phyloP scores from a whole-genome alignment of 2,888 invertebrate genomes.

The Frankliniella intonsa region DNA sequence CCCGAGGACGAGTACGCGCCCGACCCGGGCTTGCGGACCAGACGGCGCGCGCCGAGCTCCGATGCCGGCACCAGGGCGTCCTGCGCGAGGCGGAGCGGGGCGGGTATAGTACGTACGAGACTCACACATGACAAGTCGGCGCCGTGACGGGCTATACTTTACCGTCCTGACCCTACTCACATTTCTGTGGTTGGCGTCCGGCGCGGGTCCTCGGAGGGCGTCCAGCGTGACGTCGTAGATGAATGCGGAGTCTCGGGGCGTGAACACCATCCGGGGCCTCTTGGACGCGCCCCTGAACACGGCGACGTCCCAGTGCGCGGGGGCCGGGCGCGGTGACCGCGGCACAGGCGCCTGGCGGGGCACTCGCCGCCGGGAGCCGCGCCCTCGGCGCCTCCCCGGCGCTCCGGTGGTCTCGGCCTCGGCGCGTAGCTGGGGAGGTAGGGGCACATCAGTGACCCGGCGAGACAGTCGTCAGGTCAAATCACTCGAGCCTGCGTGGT shows the following conservation, averaged over 20 bases:
- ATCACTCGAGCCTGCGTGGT: not conserved
- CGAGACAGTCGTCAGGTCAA: not conserved
- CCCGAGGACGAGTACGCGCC: not conserved
- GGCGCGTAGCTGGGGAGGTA: not conserved
- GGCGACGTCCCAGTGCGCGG: not conserved
- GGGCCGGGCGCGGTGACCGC: no score
- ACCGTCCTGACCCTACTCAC: not conserved
- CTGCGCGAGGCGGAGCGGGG: not conserved
- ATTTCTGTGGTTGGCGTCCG: not conserved
- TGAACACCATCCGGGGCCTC: not conserved
- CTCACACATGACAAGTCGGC: no score
- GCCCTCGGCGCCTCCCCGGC: not conserved
- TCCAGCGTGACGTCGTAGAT: not conserved
- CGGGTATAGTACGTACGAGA: not conserved
- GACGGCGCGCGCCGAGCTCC: not conserved
- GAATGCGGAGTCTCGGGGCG: not conserved
- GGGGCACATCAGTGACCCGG: not conserved
- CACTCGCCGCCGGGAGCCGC: not conserved
- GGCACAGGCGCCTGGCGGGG: not conserved
- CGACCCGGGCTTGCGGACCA: not conserved
- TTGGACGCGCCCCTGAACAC: not conserved
- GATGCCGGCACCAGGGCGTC: not conserved
- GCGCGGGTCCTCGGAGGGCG: not conserved
- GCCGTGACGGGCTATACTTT: not conserved
- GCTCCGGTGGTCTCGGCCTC: not conserved